Percentiles rank a stretch among this genome's conserved stretches.
These are phyloP conservation scores for Nautilus pompilius DNA, from an alignment of 1,140 invertebrate species.

Conservation along the genomic window DNA sequence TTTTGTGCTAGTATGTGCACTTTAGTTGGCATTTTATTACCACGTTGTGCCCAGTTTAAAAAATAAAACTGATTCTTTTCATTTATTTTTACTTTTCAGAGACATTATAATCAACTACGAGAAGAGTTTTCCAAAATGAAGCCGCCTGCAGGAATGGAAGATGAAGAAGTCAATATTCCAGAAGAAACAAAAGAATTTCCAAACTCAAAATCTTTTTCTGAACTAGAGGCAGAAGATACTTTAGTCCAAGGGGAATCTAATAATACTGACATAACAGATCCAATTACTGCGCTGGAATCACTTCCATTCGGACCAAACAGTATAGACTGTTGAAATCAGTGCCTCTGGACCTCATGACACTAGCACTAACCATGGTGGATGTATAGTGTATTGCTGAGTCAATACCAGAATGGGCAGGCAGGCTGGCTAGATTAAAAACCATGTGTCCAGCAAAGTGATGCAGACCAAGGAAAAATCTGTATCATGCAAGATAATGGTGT, in stretches of 20 bases:
- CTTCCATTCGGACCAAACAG: constrained; percentile 2
- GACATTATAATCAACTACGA: constrained; percentile 74
- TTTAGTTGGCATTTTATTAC: too few species aligned
- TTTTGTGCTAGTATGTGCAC: too few species aligned
- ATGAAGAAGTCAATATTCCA: constrained; percentile 12
- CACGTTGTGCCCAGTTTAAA: too few species aligned
- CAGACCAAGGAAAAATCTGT: too few species aligned
- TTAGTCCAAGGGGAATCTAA: background rate
- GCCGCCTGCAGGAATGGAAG: constrained; percentile 67
- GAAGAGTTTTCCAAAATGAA: constrained; percentile 77
- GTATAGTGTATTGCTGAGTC: too few species aligned
- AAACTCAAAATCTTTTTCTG: background rate
- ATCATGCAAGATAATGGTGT: too few species aligned
- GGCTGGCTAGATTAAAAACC: too few species aligned
- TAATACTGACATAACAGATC: background rate
- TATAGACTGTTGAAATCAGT: background rate
- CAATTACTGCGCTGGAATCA: background rate
- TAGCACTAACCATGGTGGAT: too few species aligned
- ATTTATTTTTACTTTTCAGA: constrained; percentile 55
- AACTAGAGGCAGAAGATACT: background rate
- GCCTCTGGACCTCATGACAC: background rate
- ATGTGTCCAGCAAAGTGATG: too few species aligned
- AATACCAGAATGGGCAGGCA: too few species aligned
- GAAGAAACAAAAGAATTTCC: constrained; percentile 2
- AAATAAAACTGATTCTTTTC: too few species aligned